Percentiles rank a stretch among this genome's conserved stretches.
These are phyloP conservation scores for Antigone vipio DNA, from an alignment of 2,113 vertebrate species.

Conservation along the genomic window DNA sequence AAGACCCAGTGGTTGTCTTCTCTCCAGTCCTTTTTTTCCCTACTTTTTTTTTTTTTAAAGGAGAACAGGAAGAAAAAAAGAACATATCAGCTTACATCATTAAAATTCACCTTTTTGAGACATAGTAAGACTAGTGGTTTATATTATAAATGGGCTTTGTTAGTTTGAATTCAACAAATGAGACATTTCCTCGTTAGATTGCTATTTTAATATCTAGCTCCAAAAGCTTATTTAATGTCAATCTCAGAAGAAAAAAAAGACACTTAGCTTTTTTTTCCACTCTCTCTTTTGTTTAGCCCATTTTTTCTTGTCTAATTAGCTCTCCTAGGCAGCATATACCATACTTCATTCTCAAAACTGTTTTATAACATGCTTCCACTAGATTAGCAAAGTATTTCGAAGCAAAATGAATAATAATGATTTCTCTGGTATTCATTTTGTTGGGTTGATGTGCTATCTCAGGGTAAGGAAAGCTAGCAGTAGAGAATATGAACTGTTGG, in stretches of 20 bases:
- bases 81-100: background rate
- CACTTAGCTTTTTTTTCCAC: fast-evolving
- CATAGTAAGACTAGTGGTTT: background rate
- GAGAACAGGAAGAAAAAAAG: background rate
- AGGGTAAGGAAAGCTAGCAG: background rate
- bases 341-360: background rate
- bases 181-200: background rate
- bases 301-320: background rate
- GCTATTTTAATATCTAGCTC: background rate
- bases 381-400: background rate
- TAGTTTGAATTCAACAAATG: background rate
- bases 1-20: background rate
- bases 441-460: background rate
- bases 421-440: background rate
- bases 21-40: background rate
- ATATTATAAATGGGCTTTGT: background rate
- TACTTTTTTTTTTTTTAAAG: background rate
- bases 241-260: background rate
- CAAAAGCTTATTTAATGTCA: background rate
- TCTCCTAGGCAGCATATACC: background rate
- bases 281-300: background rate
- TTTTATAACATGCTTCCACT: background rate
- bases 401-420: background rate
- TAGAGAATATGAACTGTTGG: background rate
- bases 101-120: background rate